A percentile compares a stretch with the other conserved stretches of the same genome.
Conservation (phyloP, 1,140 invertebrate species). For the Cherax quadricarinatus region DNA sequence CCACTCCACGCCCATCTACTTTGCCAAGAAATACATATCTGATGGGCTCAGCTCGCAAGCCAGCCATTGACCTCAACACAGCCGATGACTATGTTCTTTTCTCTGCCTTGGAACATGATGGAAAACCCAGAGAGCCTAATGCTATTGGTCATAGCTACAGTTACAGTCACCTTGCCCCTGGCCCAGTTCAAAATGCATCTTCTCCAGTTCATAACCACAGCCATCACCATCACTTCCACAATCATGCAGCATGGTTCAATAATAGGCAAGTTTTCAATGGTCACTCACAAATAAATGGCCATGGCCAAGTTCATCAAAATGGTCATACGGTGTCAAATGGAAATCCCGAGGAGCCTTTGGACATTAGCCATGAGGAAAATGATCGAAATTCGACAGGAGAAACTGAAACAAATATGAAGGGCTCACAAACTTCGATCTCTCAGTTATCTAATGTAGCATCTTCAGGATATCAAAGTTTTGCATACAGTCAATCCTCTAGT, state of each 20-base stretch:
- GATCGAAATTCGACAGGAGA: slow-evolving; percentile 73
- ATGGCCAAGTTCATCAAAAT: slow-evolving; percentile 60
- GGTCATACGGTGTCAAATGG: slow-evolving; percentile 59
- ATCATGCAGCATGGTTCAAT: slow-evolving; percentile 65
- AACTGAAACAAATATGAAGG: slow-evolving; percentile 75
- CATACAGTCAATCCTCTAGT: slow-evolving; percentile 92
- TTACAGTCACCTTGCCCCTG: slow-evolving; percentile 66
- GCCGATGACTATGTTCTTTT: slow-evolving; percentile 77
- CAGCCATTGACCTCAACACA: slow-evolving; percentile 75
- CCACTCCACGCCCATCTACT: slow-evolving; percentile 80
- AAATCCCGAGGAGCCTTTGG: slow-evolving; percentile 60
- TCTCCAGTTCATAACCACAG: slow-evolving; percentile 50
- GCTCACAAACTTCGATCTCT: slow-evolving; percentile 87
- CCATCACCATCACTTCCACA: slow-evolving; percentile 70
- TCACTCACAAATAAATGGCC: slow-evolving; percentile 57
- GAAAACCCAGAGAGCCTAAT: slow-evolving; percentile 56
- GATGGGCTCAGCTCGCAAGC: slow-evolving; percentile 75
- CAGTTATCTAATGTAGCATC: slow-evolving; percentile 89
- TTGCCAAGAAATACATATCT: slow-evolving; percentile 84
- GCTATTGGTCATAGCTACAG: slow-evolving; percentile 71
- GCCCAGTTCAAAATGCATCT: slow-evolving; percentile 40
- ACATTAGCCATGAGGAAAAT: slow-evolving; percentile 61
- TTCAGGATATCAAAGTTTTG: slow-evolving; percentile 93
- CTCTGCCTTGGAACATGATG: slow-evolving; percentile 74
- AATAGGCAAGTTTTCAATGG: slow-evolving; percentile 57